Base-by-base conservation (phyloP, 1,140 invertebrate species). In the Atopsyche davidsoni region DNA sequence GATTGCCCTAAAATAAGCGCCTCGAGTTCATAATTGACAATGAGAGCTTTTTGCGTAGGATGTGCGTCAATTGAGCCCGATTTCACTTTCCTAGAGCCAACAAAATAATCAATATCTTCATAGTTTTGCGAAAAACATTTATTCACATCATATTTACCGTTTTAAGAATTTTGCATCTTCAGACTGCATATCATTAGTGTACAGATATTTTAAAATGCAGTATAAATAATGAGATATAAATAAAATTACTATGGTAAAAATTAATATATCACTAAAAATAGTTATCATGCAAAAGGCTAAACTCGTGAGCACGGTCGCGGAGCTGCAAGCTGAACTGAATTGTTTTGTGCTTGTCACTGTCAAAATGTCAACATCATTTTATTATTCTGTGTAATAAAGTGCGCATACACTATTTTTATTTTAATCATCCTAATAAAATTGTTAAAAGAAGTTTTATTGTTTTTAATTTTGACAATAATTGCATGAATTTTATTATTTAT, bases 11-110 rank as follows among this genome's bases (percentile, higher is more conserved):
- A 75, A 53, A 94, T 86, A 4, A 87, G 81, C 21, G 89, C 89
- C 65, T 93, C 87, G 22, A 93, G 72, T 67, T 91, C 86, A 76
- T 94, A 95, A 69, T 89, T 89, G 16, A 95, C 82, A 40, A 95
- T 81, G n/a, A 95, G 66, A 25, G 90, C 90, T 64, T 89, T 87
- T 63, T 94, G 86, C 45, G 85, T 88, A 13, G 92, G 89, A 76
- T 95, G 92, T 3, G 91, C 89, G 75, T 94, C 90, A 53, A 95
- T 79, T 36, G 80, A 82, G 6, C 89, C 88, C 40, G 86, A 85
- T 73, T 85, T 84, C 32, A 89, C 82, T 68, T 87, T 86, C 59
- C 86, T 89, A 58, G n/a, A 68, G 64, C 21, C 2, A 19, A 50
- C 24, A 32, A 32, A 3, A 35, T 32, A 41, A 55, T 32, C 50